Conservation (phyloP, 2,888 invertebrate species). For the Formica aserva region DNA sequence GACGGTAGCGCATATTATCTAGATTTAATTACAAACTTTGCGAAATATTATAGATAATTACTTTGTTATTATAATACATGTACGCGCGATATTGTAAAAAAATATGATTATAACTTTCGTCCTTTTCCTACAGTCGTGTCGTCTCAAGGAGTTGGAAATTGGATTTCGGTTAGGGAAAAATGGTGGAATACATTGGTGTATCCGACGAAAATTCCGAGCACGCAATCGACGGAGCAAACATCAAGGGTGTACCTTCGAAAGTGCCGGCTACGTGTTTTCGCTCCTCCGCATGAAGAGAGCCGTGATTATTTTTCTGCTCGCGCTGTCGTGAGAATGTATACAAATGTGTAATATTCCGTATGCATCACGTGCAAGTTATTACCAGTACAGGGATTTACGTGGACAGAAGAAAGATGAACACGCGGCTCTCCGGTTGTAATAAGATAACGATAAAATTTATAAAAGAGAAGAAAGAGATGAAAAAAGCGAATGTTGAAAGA, state of each 20-base stretch:
- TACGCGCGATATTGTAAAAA: not conserved
- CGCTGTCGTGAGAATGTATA: conserved; percentile 33
- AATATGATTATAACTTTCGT: not conserved
- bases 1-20: not conserved
- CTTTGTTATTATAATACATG: not conserved
- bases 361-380: conserved; percentile 64
- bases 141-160: conserved; percentile 51
- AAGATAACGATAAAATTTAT: not conserved
- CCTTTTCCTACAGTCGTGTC: not conserved
- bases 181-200: conserved; percentile 32
- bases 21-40: not conserved
- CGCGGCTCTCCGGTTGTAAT: not conserved
- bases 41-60: not conserved
- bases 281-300: conserved; percentile 65
- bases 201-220: conserved; percentile 69
- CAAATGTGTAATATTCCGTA: conserved; percentile 34
- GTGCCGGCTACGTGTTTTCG: conserved; percentile 42
- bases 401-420: not conserved
- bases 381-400: conserved; percentile 50
- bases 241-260: conserved; percentile 60
- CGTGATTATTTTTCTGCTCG: conserved; percentile 71
- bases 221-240: conserved; percentile 73
- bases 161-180: conserved; percentile 57
- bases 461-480: too few species aligned
- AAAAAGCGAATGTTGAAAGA: not conserved